A percentile compares a stretch with the other conserved stretches of the same genome.
phyloP scores from a whole-genome alignment of 2,888 invertebrate genomes.

The Leptinotarsa tumamoca region DNA sequence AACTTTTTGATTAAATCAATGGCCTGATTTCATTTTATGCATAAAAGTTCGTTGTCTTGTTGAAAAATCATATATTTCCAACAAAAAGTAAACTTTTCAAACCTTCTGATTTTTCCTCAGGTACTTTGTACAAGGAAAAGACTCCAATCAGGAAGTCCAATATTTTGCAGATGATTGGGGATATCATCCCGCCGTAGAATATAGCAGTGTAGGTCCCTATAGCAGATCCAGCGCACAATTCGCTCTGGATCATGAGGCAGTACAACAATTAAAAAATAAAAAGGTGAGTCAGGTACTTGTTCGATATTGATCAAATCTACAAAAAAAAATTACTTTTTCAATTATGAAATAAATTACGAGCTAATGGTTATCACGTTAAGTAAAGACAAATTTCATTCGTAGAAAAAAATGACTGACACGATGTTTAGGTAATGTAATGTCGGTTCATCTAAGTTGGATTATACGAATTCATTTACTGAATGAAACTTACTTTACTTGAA shows the following conservation, averaged over 20 bases:
- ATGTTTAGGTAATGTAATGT: no score
- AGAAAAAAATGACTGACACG: no score
- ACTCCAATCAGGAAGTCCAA: conserved; percentile 69
- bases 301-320: background rate
- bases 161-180: conserved; percentile 75
- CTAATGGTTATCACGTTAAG: no score
- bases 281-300: conserved; percentile 45
- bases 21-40: no score
- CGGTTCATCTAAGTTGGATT: no score
- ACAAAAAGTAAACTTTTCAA: background rate
- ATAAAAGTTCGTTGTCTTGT: background rate
- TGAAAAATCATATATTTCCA: background rate
- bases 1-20: no score
- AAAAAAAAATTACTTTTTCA: background rate
- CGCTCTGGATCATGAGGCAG: conserved; percentile 71
- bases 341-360: no score
- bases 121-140: conserved; percentile 61
- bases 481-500: no score
- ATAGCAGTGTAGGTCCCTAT: conserved; percentile 69
- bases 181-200: conserved; percentile 74
- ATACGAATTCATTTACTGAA: no score
- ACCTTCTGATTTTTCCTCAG: conserved; percentile 48
- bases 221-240: conserved; percentile 69
- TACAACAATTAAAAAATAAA: conserved; percentile 65
- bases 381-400: no score